These are phyloP conservation scores for Eremobia ochroleuca DNA, from an alignment of 2,888 invertebrate genomes.

Conservation along the genomic window DNA sequence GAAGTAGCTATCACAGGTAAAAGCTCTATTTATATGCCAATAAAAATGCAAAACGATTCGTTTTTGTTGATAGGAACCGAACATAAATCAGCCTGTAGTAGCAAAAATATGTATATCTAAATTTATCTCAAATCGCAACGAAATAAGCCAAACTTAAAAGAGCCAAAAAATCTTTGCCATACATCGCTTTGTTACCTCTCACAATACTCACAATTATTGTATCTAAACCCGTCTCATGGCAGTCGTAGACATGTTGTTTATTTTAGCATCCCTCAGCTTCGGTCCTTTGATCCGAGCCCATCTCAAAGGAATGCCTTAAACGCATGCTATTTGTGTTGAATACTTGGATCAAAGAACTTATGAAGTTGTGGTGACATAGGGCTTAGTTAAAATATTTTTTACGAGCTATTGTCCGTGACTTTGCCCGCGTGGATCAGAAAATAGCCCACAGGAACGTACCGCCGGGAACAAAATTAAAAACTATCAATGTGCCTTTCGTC, in stretches of 20 bases:
- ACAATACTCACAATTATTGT: neutral
- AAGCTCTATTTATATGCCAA: no score
- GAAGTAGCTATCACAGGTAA: no score
- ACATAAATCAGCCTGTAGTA: neutral
- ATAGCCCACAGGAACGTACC: no score
- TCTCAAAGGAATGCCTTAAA: conserved; percentile 46
- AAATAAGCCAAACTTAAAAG: neutral
- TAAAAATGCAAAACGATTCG: no score
- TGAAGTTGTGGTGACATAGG: conserved; percentile 5
- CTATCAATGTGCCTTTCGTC: no score
- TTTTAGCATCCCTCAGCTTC: conserved; percentile 37
- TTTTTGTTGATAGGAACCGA: no score
- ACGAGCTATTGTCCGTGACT: no score
- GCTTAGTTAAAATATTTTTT: no score
- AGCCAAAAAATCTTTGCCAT: neutral
- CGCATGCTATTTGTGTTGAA: conserved; percentile 16
- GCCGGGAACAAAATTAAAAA: no score
- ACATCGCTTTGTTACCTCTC: neutral
- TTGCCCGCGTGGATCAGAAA: no score
- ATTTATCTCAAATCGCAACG: neutral
- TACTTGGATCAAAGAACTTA: conserved; percentile 33
- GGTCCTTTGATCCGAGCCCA: conserved; percentile 38
- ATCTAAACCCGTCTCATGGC: neutral
- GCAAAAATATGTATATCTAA: neutral
- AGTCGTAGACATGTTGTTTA: conserved; percentile 44